phyloP scores from a whole-genome alignment of 2,888 invertebrate species.

The Drosophila putrida region DNA sequence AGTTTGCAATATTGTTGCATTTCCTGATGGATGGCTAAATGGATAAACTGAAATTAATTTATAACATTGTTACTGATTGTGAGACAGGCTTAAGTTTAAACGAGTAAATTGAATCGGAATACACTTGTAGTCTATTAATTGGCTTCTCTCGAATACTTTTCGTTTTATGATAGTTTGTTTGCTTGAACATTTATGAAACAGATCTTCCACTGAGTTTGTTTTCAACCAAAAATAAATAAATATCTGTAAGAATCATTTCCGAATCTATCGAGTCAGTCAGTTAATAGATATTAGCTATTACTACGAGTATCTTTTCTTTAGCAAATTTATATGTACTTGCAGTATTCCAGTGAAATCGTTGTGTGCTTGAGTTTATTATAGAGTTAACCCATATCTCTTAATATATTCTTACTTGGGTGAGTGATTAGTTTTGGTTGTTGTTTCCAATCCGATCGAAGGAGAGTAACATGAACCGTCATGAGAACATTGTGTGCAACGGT shows the following conservation, averaged over 20 bases:
- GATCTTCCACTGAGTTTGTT: constrained; percentile 26
- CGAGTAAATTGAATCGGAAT: no score
- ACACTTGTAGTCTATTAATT: background rate
- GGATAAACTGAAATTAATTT: constrained; percentile 36
- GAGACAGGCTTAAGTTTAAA: background rate
- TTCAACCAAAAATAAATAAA: constrained; percentile 24
- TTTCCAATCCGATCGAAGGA: background rate
- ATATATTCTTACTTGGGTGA: constrained; percentile 26
- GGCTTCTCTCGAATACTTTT: background rate
- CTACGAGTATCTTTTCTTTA: constrained; percentile 34
- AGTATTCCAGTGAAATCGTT: constrained; percentile 28
- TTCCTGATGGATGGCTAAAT: constrained; percentile 4
- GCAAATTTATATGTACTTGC: constrained; percentile 41
- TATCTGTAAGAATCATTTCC: constrained; percentile 30
- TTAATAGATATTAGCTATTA: constrained; percentile 27
- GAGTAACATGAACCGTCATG: constrained; percentile 61
- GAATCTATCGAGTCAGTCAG: constrained; percentile 35
- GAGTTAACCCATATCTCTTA: constrained; percentile 1
- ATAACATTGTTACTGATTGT: constrained; percentile 27
- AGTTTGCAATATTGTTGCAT: constrained; percentile 44
- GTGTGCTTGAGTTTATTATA: constrained; percentile 36
- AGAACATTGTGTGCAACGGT: constrained; percentile 59
- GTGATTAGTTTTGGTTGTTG: background rate
- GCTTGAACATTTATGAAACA: constrained; percentile 12
- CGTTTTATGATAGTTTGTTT: background rate